Percentiles rank a stretch among this genome's conserved stretches.
Evolutionary conservation across 1,140 invertebrate genomes (phyloP).

Genomic region (Drosophila truncata): DNA sequence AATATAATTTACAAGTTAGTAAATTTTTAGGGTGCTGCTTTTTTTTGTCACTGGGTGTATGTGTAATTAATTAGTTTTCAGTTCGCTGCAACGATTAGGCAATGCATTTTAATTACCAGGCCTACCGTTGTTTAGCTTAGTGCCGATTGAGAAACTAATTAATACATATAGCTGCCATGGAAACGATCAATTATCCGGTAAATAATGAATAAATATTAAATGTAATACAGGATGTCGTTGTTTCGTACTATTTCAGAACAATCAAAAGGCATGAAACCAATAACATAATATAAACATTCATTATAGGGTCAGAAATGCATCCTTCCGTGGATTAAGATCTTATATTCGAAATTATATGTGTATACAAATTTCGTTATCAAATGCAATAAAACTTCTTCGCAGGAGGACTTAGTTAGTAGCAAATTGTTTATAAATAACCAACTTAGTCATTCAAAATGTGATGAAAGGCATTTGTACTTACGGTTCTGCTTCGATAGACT

Average conservation of each 20-base stretch:
- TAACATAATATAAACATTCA: background rate
- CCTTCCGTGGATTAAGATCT: background rate
- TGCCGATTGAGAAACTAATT: background rate
- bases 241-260: too few species aligned
- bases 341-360: too few species aligned
- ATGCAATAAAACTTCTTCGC: too few species aligned
- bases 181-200: background rate
- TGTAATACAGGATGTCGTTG: too few species aligned
- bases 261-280: too few species aligned
- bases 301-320: background rate
- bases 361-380: too few species aligned
- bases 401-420: too few species aligned
- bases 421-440: background rate
- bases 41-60: too few species aligned
- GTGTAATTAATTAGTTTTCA: background rate
- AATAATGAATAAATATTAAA: too few species aligned
- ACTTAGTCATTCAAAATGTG: background rate
- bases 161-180: background rate
- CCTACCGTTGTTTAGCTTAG: background rate
- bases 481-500: conserved; percentile 99
- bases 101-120: background rate
- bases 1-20: too few species aligned
- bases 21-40: too few species aligned
- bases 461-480: conserved; percentile 89
- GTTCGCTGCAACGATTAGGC: background rate